Percentiles rank a stretch among this genome's conserved stretches.
Conservation (phyloP, 1,140 invertebrate genomes). For the Ceratina japonica region DNA sequence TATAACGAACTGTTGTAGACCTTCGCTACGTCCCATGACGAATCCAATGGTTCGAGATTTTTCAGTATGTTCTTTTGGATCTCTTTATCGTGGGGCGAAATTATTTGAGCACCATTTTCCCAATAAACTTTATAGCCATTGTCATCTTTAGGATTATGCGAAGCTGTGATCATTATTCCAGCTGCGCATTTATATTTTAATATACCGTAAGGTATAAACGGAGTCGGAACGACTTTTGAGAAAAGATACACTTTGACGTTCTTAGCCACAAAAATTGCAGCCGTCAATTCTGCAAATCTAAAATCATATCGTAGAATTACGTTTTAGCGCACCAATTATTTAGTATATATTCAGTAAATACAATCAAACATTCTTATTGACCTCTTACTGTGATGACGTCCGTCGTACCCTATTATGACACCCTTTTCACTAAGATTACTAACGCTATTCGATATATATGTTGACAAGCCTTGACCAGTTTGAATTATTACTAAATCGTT, state of each 20-base stretch:
- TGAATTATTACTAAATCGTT: conserved; percentile 99
- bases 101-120: conserved; percentile 97
- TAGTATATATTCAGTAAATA: not conserved
- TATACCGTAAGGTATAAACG: conserved; percentile 94
- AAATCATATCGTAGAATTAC: conserved; percentile 36
- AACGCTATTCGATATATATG: conserved; percentile 85
- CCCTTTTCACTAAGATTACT: conserved; percentile 82
- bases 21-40: conserved; percentile 84
- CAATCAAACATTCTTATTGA: conserved; percentile 70
- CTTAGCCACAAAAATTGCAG: conserved; percentile 89
- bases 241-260: conserved; percentile 92
- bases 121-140: conserved; percentile 99
- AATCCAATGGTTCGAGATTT: conserved; percentile 86
- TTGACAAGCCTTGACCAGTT: conserved; percentile 94
- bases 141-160: conserved; percentile 99
- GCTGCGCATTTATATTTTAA: conserved; percentile 84
- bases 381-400: conserved; percentile 94
- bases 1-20: conserved; percentile 78
- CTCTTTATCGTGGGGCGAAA: conserved; percentile 92
- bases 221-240: conserved; percentile 92
- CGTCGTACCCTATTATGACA: conserved; percentile 97
- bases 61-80: conserved; percentile 91
- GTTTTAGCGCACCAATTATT: not conserved
- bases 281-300: conserved; percentile 95
- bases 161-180: conserved; percentile 98